Conservation (phyloP, 2,888 invertebrate species). For the Lasius platythorax region DNA sequence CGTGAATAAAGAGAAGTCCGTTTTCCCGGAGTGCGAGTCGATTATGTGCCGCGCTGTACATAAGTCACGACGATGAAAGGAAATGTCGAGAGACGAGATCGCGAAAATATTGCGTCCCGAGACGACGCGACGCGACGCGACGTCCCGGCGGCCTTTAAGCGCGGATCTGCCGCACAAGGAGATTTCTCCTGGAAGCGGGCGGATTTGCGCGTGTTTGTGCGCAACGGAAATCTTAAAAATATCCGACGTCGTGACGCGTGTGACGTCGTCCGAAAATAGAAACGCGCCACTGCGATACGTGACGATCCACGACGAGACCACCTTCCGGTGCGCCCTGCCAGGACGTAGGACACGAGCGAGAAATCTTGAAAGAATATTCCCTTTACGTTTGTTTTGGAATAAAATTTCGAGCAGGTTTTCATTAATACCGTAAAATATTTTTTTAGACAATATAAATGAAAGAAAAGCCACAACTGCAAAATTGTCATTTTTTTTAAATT, state of each 20-base stretch:
- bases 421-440: not conserved
- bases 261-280: constrained; percentile 69
- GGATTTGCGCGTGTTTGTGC: constrained; percentile 35
- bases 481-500: not conserved
- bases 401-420: not conserved
- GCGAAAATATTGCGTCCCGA: constrained; percentile 64
- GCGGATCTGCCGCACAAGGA: constrained; percentile 1
- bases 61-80: constrained; percentile 66
- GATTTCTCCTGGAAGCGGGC: constrained; percentile 3
- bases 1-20: constrained; percentile 27
- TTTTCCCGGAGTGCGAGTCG: constrained; percentile 18
- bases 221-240: constrained; percentile 69
- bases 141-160: not conserved
- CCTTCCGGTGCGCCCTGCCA: constrained; percentile 13
- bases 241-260: constrained; percentile 64
- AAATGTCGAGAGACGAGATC: constrained; percentile 51
- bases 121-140: constrained; percentile 36
- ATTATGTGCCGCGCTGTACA: constrained; percentile 4
- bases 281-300: constrained; percentile 49
- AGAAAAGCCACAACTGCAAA: not conserved
- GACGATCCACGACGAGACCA: not conserved
- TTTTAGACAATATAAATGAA: not conserved
- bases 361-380: not conserved
- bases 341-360: constrained; percentile 11
- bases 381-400: not conserved